Base-by-base conservation (phyloP, 2,888 invertebrate species). In the Tortrix viridana region DNA sequence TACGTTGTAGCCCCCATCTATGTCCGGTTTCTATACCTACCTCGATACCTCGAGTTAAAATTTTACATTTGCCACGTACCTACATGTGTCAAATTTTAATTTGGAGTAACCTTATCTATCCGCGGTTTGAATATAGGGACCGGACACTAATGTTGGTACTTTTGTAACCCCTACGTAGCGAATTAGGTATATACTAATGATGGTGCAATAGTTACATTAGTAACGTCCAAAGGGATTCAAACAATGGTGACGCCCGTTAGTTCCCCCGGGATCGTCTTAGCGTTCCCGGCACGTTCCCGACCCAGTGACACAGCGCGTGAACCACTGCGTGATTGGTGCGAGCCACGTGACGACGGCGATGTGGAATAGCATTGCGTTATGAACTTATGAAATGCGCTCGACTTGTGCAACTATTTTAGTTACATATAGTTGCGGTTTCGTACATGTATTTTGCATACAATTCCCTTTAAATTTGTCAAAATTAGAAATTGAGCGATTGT, bases 271-370 rank as follows among this genome's bases (percentile, higher is more conserved):
- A 38, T 18, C 37, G 65, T 32, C 69, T 76, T 71, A 66, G 69
- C 69, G 75, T 81, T 79, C 82, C 72, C 71, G 67, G 69, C 86
- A 85, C 85, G 83, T 79, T 16, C 19, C 67, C 76, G 84, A 77
- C 85, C 85, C 67, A 85, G 74, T 86, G 75, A 81, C 83, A 80
- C 70, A 53, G 65, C 66, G 60, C 49, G 50, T 41, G 54, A 43
- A 20, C 46, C 19, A 22, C 2, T 18, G 44, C 38, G 20, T 53
- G 70, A 74, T 75, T 73, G 69, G 69, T 53, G 69, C 69, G 73
- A 72, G 71, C 69, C 68, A 65, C 69, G 70, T 70, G 70, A 65
- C 22, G 59, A 65, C 22, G 59, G 56, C 52, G 68, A 52, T 64
- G 43, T 55, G 26, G 23, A 61, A 56, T 18, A 26, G 43, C 20